A percentile compares a stretch with the other conserved stretches of the same genome.
phyloP scores from a whole-genome alignment of 1,140 invertebrate genomes.

The Papilio polyxenes region DNA sequence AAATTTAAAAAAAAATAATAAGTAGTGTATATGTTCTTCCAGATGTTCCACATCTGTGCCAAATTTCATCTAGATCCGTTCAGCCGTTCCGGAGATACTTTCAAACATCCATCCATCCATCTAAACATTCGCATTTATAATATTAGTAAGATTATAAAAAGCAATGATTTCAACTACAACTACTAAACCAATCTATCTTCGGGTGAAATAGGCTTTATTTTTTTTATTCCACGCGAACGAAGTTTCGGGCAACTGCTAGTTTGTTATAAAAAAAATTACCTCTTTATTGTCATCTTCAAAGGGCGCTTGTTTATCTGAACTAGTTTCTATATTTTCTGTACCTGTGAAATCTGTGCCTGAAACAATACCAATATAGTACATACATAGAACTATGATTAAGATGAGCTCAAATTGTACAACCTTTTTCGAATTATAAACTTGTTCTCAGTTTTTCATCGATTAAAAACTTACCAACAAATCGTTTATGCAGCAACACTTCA shows the following conservation, averaged over 20 bases:
- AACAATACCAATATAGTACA: background rate
- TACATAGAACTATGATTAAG: background rate
- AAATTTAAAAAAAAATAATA: no score
- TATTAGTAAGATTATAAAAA: no score
- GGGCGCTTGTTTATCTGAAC: conserved; percentile 36
- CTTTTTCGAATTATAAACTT: background rate
- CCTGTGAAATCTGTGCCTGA: conserved; percentile 59
- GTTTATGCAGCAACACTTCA: conserved; percentile 92
- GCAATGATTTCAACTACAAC: no score
- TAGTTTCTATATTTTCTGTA: conserved; percentile 44
- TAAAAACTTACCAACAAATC: conserved; percentile 87
- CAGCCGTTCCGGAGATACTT: no score
- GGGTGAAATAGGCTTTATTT: no score
- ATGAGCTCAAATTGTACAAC: background rate
- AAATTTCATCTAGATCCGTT: no score
- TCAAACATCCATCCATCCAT: no score
- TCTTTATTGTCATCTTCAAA: conserved; percentile 55
- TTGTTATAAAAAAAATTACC: conserved; percentile 48
- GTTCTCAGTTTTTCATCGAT: background rate
- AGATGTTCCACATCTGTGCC: no score
- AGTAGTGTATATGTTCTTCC: no score
- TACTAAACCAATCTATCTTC: no score
- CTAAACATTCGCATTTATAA: no score
- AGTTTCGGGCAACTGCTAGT: background rate
- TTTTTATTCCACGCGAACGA: no score